Base-by-base conservation (phyloP, 2,797 vertebrate genomes). In the Tragopan temminckii region DNA sequence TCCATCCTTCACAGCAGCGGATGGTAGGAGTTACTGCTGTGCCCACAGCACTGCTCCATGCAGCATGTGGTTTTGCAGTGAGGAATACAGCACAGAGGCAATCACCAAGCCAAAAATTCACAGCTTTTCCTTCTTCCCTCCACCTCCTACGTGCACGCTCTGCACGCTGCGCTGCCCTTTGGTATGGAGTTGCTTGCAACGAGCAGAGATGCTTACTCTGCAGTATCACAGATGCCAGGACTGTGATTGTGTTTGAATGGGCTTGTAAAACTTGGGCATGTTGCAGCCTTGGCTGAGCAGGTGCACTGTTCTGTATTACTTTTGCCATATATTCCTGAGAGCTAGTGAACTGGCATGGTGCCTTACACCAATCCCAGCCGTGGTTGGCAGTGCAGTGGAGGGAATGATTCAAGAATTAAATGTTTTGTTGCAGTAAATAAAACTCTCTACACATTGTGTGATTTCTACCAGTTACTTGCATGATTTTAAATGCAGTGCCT, bases 121-220 rank as follows among this genome's bases (percentile, higher is more conserved):
- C 45, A 10, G 40, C 29, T 50, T 38, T 67, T 19, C 57, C 43
- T 69, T 43, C 25, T 13, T 21, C 14, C 4, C 21, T 7, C 20
- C 36, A 4, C 6, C 21, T 43, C 23, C 66, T 8, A 0, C 2
- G 3, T 9, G 31, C 1, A 5, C 2, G 5, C n/a, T 14, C 75
- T 3, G 0, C 14, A 3, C 5, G 3, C 15, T 14, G 46, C 2
- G 5, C 15, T 16, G 46, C 59, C 59, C 20, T 58, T 46, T 20
- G 42, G 13, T 11, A 2, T 1, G 9, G 42, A 14, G 36, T 23
- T 70, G 53, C 48, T 50, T 38, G 69, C 43, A 5, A 33, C 15
- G 23, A 31, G 29, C 48, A 27, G 40, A 93, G 88, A 7, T 15
- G 59, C 42, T 68, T 20, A n/a, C 46, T 66, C 66, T 27, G 55